Evolutionary conservation across 1,140 invertebrate species (phyloP).

Genomic region (Musca vetustissima): DNA sequence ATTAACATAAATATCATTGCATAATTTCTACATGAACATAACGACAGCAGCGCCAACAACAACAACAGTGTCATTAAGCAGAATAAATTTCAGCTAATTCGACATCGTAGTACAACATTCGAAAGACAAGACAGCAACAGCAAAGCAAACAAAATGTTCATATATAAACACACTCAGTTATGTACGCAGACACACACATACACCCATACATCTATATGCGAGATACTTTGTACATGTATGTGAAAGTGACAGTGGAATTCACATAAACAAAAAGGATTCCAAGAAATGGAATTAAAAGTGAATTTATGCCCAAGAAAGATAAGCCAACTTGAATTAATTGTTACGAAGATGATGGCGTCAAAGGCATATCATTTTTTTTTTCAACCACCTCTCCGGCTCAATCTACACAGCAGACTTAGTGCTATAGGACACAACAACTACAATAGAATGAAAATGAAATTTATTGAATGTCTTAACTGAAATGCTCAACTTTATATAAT

Average conservation of each 20-base stretch:
- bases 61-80: too few relatives aligned
- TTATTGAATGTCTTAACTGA: slow-evolving; percentile 22
- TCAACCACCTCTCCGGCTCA: too few relatives aligned
- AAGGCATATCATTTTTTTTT: background rate
- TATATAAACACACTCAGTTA: background rate
- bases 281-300: slow-evolving; percentile 10
- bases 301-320: slow-evolving; percentile 20
- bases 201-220: too few relatives aligned
- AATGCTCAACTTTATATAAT: slow-evolving; percentile 13
- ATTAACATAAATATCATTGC: too few relatives aligned
- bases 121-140: too few relatives aligned
- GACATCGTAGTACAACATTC: too few relatives aligned
- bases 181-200: background rate
- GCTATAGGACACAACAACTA: too few relatives aligned
- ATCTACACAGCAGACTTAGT: too few relatives aligned
- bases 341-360: slow-evolving; percentile 4
- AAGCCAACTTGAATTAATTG: slow-evolving; percentile 20
- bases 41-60: too few relatives aligned
- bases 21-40: too few relatives aligned
- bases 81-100: too few relatives aligned
- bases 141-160: too few relatives aligned
- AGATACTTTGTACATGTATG: background rate
- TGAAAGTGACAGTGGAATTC: background rate
- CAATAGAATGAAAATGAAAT: background rate
- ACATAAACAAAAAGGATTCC: slow-evolving; percentile 8